Conservation (phyloP, 2,888 invertebrate genomes). For the Auanema sp. region DNA sequence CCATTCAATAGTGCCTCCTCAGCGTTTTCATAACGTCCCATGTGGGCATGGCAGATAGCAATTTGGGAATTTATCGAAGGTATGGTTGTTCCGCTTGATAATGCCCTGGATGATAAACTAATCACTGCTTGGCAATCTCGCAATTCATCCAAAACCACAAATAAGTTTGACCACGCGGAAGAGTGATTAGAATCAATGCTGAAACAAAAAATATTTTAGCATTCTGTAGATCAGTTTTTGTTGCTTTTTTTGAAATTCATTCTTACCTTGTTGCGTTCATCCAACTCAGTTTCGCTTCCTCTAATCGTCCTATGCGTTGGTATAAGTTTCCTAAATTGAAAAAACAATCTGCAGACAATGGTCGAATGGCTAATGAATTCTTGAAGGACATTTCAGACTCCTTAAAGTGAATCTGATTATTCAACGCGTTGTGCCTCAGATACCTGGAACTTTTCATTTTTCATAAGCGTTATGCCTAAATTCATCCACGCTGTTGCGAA, state of each 20-base stretch:
- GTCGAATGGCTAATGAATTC: conserved; percentile 77
- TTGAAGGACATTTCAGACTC: conserved; percentile 80
- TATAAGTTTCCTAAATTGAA: conserved; percentile 94
- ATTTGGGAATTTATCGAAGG: conserved; percentile 82
- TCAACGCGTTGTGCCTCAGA: background rate
- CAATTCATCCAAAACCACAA: conserved; percentile 73
- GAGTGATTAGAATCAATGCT: conserved; percentile 74
- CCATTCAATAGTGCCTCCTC: conserved; percentile 81
- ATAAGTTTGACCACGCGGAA: conserved; percentile 87
- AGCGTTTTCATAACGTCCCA: conserved; percentile 77
- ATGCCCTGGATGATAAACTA: conserved; percentile 74
- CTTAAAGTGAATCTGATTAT: conserved; percentile 71
- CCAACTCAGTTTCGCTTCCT: conserved; percentile 81
- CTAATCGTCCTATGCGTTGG: conserved; percentile 76
- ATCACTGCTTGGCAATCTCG: conserved; percentile 76
- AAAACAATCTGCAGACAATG: conserved; percentile 85
- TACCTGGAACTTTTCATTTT: conserved; percentile 62
- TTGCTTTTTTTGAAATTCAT: background rate
- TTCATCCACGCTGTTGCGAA: conserved; percentile 99
- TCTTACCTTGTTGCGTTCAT: conserved; percentile 76
- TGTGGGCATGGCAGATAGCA: conserved; percentile 85
- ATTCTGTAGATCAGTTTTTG: too few species aligned
- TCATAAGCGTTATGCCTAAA: conserved; percentile 85
- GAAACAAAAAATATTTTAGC: conserved; percentile 9
- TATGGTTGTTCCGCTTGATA: conserved; percentile 76